These are phyloP conservation scores for Rhegmatorhina hoffmannsi DNA, from an alignment of 2,113 vertebrate genomes.

Conservation along the genomic window DNA sequence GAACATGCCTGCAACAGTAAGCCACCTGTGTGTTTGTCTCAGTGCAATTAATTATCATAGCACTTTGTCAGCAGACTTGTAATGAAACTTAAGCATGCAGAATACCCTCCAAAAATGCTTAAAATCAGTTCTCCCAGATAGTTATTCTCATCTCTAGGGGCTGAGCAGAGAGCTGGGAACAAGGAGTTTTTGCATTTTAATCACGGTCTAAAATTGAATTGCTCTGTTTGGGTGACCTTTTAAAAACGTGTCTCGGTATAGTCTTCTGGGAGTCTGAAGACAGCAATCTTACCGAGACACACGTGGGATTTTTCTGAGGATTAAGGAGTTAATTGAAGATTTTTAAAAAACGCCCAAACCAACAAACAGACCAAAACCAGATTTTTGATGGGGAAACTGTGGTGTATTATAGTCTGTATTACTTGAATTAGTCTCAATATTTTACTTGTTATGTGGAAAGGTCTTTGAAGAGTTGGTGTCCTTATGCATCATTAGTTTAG, in stretches of 20 bases:
- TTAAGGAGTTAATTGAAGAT: neutral
- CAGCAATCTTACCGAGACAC: neutral
- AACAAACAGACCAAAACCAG: neutral
- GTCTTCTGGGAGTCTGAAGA: neutral
- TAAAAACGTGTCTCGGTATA: neutral
- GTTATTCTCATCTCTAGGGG: neutral
- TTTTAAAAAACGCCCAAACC: neutral
- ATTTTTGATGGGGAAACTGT: neutral
- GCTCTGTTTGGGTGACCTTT: slow-evolving; percentile 21
- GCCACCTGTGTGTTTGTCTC: neutral
- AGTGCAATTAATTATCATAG: slow-evolving; percentile 14
- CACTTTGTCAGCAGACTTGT: slow-evolving; percentile 13
- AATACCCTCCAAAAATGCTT: neutral
- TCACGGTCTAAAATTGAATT: neutral
- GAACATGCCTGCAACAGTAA: neutral
- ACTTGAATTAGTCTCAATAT: neutral
- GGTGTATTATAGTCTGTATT: neutral
- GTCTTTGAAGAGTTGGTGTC: neutral
- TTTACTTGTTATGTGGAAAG: neutral
- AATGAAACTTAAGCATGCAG: neutral
- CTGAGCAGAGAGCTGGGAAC: neutral
- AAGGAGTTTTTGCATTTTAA: slow-evolving; percentile 14
- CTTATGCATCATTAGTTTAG: neutral
- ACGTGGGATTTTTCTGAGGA: neutral
- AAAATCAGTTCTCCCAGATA: neutral